Conservation (phyloP, 2,888 invertebrate genomes). For the Drosophila anceps region DNA sequence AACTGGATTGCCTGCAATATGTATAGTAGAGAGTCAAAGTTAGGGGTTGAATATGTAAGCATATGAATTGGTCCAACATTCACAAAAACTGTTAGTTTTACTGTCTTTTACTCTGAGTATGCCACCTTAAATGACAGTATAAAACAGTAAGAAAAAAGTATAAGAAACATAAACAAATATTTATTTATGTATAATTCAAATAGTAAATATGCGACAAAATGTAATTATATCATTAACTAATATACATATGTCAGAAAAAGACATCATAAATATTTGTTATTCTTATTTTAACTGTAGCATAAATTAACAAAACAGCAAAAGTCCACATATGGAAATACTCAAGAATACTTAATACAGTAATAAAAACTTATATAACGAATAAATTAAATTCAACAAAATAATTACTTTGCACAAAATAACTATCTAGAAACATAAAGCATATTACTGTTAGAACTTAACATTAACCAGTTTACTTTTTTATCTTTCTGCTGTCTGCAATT, state of each 20-base stretch:
- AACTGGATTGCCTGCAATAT: slow-evolving; percentile 7
- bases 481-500: not conserved
- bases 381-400: not conserved
- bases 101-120: not conserved
- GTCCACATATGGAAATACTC: not conserved
- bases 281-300: no score
- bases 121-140: not conserved
- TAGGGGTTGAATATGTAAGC: slow-evolving; percentile 8
- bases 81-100: not conserved
- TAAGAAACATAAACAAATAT: not conserved
- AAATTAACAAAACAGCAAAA: no score
- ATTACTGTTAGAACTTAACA: not conserved
- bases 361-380: not conserved
- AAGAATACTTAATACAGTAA: slow-evolving; percentile 1
- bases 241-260: no score
- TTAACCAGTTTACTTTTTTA: not conserved
- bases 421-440: not conserved
- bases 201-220: no score
- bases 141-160: not conserved
- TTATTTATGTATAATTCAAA: not conserved
- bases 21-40: not conserved
- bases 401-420: not conserved
- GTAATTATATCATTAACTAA: no score
- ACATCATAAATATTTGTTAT: no score
- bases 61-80: not conserved